Evolutionary conservation across 2,113 vertebrate species (phyloP).

Genomic region (Myotis lucifugus): DNA sequence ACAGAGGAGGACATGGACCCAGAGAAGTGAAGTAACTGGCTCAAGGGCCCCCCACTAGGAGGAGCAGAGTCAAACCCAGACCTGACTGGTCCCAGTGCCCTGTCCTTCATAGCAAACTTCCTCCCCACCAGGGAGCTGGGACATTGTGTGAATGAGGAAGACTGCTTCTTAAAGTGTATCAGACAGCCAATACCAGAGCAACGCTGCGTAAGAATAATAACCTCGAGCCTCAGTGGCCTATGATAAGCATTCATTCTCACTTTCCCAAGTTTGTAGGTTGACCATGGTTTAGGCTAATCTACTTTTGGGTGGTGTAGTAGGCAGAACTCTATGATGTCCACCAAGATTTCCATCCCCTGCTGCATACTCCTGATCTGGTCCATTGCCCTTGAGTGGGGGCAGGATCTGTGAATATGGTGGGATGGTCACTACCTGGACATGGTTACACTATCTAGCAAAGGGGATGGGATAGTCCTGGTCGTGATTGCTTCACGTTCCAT

Average conservation of each 20-base stretch:
- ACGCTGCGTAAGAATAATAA: not conserved
- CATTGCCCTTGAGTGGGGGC: not conserved
- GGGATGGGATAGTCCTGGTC: too few relatives aligned
- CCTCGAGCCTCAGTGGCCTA: not conserved
- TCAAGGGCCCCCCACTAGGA: not conserved
- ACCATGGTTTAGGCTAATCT: not conserved
- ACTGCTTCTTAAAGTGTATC: not conserved
- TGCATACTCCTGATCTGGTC: accelerated
- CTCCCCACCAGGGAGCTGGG: too few relatives aligned
- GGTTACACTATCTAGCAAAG: not conserved
- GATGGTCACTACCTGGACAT: not conserved
- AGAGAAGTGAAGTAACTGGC: not conserved
- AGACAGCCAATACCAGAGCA: not conserved
- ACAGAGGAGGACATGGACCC: not conserved
- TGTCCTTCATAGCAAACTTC: not conserved
- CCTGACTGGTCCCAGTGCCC: not conserved
- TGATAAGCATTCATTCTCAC: not conserved
- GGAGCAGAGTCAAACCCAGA: not conserved
- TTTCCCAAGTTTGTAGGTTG: not conserved
- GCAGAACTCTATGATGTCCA: not conserved
- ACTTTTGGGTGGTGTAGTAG: not conserved
- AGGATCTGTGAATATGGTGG: not conserved
- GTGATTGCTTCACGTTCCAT: not conserved
- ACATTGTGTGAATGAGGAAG: not conserved
- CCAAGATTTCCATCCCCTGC: not conserved